Conservation (phyloP, 1,140 invertebrate species). For the Zaprionus lachaisei region DNA sequence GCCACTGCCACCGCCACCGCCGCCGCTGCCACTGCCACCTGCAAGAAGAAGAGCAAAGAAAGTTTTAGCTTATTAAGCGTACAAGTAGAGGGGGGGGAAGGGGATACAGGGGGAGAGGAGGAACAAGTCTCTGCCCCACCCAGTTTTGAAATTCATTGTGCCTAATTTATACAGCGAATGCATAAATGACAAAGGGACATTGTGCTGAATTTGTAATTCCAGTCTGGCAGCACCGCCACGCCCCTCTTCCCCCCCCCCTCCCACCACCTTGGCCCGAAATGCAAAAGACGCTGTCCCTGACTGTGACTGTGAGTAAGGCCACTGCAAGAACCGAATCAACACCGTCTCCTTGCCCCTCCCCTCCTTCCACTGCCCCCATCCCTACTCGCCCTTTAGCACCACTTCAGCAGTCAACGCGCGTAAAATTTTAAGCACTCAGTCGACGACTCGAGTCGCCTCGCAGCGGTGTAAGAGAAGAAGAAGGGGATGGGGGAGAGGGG, state of each 20-base stretch:
- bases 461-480: background rate
- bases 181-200: conserved; percentile 83
- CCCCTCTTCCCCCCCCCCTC: background rate
- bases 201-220: conserved; percentile 84
- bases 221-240: conserved; percentile 42
- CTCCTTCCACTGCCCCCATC: too few species aligned
- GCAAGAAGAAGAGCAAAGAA: conserved; percentile 20
- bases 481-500: background rate
- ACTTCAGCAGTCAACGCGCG: conserved; percentile 76
- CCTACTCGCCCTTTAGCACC: conserved; percentile 5
- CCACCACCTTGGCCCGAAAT: conserved; percentile 34
- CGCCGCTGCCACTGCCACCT: conserved; percentile 75
- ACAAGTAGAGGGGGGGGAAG: background rate
- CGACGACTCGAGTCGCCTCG: conserved; percentile 36
- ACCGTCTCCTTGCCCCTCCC: background rate
- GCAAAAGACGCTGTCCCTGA: conserved; percentile 70
- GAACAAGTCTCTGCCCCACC: conserved; percentile 8
- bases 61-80: conserved; percentile 43
- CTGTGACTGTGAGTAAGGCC: conserved; percentile 74
- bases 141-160: conserved; percentile 78
- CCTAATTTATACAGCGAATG: conserved; percentile 84
- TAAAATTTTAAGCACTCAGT: conserved; percentile 73
- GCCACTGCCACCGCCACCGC: conserved; percentile 54
- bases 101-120: background rate
- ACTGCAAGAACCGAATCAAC: conserved; percentile 34